These are phyloP conservation scores for Microplitis demolitor DNA, from an alignment of 1,140 invertebrate species.

Conservation along the genomic window DNA sequence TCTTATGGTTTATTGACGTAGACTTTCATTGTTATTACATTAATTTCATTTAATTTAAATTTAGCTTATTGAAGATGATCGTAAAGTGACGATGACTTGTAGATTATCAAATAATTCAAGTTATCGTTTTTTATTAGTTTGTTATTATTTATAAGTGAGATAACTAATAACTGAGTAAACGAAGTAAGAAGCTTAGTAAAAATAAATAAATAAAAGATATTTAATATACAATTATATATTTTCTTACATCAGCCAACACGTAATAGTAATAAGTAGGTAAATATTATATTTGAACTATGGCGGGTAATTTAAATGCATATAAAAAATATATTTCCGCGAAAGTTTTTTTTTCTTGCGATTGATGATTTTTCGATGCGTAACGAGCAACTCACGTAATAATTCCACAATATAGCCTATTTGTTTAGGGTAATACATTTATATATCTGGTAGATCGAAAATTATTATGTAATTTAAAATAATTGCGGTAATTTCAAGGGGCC, in stretches of 20 bases:
- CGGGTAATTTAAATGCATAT: neutral
- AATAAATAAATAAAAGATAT: neutral
- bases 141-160: too few relatives aligned
- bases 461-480: neutral
- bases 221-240: neutral
- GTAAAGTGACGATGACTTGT: neutral
- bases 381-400: conserved; percentile 8
- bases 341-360: neutral
- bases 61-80: too few relatives aligned
- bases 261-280: neutral
- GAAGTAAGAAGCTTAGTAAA: neutral
- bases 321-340: conserved; percentile 1
- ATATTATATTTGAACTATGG: neutral
- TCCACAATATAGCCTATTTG: neutral
- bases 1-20: conserved; percentile 10
- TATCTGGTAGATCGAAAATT: neutral
- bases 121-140: too few relatives aligned
- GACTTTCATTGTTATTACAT: conserved; percentile 12
- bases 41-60: neutral
- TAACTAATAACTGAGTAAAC: too few relatives aligned
- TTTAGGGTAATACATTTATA: neutral
- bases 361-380: neutral
- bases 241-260: neutral
- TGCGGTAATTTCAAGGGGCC: neutral
- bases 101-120: neutral